These are phyloP conservation scores for Tetranychus urticae DNA, from an alignment of 1,140 invertebrate genomes.

Conservation along the genomic window DNA sequence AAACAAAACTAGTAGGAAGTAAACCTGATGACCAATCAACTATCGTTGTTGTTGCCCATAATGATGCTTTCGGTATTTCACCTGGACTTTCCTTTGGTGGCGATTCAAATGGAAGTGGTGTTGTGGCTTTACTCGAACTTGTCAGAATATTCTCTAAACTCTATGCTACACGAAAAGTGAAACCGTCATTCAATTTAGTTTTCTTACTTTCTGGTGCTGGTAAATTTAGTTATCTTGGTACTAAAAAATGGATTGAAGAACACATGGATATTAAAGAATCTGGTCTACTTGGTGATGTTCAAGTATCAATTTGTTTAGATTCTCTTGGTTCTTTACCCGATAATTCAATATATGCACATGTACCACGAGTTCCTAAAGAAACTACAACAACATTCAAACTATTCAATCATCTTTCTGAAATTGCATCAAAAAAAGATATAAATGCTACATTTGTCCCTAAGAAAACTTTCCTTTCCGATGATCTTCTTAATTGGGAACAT, in stretches of 20 bases:
- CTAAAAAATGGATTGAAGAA: conserved; percentile 88
- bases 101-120: conserved; percentile 82
- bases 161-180: conserved; percentile 51
- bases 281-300: conserved; percentile 38
- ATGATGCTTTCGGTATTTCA: conserved; percentile 63
- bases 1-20: conserved; percentile 60
- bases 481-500: conserved; percentile 83
- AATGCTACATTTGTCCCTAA: conserved; percentile 64
- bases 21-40: conserved; percentile 53
- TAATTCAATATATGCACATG: conserved; percentile 48
- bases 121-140: conserved; percentile 63
- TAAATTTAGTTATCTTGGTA: conserved; percentile 83
- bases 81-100: conserved; percentile 64
- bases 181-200: conserved; percentile 60
- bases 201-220: conserved; percentile 78
- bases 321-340: conserved; percentile 33
- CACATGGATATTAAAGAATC: conserved; percentile 49
- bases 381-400: conserved; percentile 44
- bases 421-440: neutral
- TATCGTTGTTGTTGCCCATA: conserved; percentile 69
- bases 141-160: conserved; percentile 67
- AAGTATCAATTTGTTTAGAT: conserved; percentile 74
- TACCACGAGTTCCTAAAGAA: conserved; percentile 83
- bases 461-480: conserved; percentile 91
- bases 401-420: conserved; percentile 28